Conservation (phyloP, 2,797 vertebrate genomes). For the Neosalanx taihuensis region DNA sequence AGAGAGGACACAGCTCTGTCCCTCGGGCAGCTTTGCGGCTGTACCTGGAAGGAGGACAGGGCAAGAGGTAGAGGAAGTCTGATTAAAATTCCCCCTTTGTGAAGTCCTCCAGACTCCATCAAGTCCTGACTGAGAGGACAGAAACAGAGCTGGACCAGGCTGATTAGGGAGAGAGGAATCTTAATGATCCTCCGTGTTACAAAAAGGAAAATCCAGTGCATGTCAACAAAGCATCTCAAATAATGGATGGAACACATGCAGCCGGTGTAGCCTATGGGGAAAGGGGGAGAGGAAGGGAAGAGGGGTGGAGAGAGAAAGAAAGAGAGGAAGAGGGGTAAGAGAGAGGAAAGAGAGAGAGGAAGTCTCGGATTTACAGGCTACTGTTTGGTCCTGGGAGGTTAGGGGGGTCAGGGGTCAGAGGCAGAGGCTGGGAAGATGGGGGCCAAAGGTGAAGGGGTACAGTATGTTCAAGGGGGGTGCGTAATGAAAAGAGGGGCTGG, state of each 20-base stretch:
- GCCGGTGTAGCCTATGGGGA: slow-evolving; percentile 13
- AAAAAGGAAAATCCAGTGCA: slow-evolving; percentile 33
- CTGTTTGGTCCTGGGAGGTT: not conserved
- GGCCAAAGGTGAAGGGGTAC: not conserved
- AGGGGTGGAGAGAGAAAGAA: slow-evolving; percentile 1
- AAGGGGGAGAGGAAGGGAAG: not conserved
- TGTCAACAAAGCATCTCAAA: slow-evolving; percentile 39
- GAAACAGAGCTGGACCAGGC: slow-evolving; percentile 32
- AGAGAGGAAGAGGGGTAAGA: slow-evolving; percentile 2
- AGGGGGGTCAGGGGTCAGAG: not conserved
- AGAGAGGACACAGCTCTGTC: not conserved
- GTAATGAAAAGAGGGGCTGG: no score
- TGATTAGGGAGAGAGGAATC: slow-evolving; percentile 48
- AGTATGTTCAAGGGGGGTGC: not conserved
- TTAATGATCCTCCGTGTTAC: slow-evolving; percentile 38
- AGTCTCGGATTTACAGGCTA: not conserved
- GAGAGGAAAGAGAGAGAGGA: not conserved
- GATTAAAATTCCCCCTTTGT: slow-evolving; percentile 34
- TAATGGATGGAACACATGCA: slow-evolving; percentile 53
- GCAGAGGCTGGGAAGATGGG: slow-evolving; percentile 15
- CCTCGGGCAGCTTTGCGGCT: not conserved
- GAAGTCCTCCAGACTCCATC: slow-evolving; percentile 17
- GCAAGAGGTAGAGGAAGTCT: slow-evolving; percentile 10
- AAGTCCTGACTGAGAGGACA: slow-evolving; percentile 18
- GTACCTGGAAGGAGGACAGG: slow-evolving; percentile 14